phyloP scores from a whole-genome alignment of 2,113 vertebrate species.

The Lathamus discolor region DNA sequence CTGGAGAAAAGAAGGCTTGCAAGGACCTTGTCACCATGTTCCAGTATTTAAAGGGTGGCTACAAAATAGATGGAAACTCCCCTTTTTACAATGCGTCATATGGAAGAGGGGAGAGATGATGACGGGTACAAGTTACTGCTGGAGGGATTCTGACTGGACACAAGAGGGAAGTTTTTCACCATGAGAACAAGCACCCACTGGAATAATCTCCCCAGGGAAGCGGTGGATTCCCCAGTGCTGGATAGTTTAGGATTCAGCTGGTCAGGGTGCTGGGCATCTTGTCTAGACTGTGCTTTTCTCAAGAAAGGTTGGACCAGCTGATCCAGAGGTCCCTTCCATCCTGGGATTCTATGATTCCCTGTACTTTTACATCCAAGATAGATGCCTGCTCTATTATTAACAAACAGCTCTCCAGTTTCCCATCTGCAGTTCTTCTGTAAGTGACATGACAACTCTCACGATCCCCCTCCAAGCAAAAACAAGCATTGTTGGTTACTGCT shows the following conservation, averaged over 20 bases:
- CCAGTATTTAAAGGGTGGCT: neutral
- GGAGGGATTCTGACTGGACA: neutral
- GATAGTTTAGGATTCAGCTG: neutral
- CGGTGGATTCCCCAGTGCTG: neutral
- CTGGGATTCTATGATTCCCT: neutral
- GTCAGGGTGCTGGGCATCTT: neutral
- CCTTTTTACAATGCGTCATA: neutral
- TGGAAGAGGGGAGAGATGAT: neutral
- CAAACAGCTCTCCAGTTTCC: neutral
- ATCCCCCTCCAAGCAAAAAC: neutral
- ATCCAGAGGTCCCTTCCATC: neutral
- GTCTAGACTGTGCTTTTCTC: neutral
- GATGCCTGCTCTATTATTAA: neutral
- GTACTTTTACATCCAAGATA: neutral
- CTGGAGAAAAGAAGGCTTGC: neutral
- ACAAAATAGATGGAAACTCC: neutral
- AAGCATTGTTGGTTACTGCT: neutral
- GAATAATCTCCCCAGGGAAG: neutral
- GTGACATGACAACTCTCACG: neutral
- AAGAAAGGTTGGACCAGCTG: neutral
- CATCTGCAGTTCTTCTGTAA: neutral
- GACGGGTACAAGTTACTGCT: neutral
- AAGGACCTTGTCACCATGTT: neutral
- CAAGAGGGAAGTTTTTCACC: neutral
- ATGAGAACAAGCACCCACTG: neutral